Evolutionary conservation across 2,797 vertebrate species (phyloP), one percentile per base, ranked within the genome.

Genomic region (Microtus californicus): DNA sequence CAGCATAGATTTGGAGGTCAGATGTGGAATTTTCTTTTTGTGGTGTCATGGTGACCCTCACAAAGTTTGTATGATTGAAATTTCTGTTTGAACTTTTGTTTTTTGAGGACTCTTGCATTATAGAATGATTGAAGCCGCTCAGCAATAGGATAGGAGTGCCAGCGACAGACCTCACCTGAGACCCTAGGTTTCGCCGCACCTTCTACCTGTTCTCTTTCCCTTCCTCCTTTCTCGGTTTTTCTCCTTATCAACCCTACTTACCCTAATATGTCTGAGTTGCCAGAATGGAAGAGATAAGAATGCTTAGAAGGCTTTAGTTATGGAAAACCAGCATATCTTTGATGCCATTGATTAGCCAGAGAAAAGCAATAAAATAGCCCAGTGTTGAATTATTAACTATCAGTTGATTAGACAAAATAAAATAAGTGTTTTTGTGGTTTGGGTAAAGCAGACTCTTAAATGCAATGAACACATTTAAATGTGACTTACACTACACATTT

Each of bases 341-440:
- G 40, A 31, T 82, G 48, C 45, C 88, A 61, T 77, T 93, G 40
- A 83, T 95, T 88, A 95, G 48, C 80, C 37, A 76, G 92, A 94
- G 76, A 92, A 95, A 91, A 92, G 40, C 87, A 88, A 87, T 51
- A 59, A 78, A 94, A 76, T 90, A 86, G 12, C 27, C 90, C 21
- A 48, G 37, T 59, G 5, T 90, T 82, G n/a, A 92, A 95, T 95
- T 93, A 89, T 91, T 93, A 85, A 96, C 51, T 79, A 87, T 23
- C 11, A 34, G 54, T 83, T 92, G 23, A 89, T 90, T 63, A 87
- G 59, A 48, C 31, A 80, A 87, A 94, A 91, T 80, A 48, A 73
- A 94, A 86, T 79, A 71, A 85, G 81, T 81, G 61, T 78, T 95
- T 81, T 45, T 65, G 34, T n/a, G 15, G 67, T 40, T 81, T 80